Conservation (phyloP, 2,797 vertebrate species). For the Gobionotothen gibberifrons region DNA sequence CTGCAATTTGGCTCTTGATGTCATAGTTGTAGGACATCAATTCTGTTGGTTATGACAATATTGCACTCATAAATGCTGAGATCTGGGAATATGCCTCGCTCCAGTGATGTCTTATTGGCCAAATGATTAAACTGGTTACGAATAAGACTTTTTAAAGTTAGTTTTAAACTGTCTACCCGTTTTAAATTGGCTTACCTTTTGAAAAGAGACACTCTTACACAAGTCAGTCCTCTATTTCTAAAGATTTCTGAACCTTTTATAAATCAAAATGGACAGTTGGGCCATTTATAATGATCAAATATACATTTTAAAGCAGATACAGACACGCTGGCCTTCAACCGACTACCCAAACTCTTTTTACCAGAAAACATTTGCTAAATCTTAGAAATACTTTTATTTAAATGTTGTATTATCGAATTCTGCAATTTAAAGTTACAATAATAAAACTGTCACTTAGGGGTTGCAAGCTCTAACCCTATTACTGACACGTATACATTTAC, state of each 20-base stretch:
- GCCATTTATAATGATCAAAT: background rate
- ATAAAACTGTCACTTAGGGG: background rate
- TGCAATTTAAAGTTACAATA: background rate
- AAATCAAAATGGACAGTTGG: accelerated
- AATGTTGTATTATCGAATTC: background rate
- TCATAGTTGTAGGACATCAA: background rate
- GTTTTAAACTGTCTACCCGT: background rate
- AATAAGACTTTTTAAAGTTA: no score
- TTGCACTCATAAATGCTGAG: background rate
- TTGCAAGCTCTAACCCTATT: no score
- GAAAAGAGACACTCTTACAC: background rate
- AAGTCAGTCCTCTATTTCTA: background rate
- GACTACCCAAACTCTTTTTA: background rate
- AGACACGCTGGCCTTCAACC: background rate
- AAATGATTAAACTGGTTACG: background rate
- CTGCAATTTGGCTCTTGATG: slow-evolving; percentile 20
- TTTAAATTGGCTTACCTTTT: background rate
- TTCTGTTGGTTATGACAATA: slow-evolving; percentile 1
- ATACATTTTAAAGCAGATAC: background rate
- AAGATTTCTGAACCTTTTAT: background rate
- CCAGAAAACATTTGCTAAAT: background rate
- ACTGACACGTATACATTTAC: no score
- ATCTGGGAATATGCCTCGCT: background rate
- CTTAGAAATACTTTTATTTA: background rate
- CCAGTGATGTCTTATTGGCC: background rate